Percentiles rank a stretch among this genome's conserved stretches.
Conservation (phyloP, 2,888 invertebrate genomes). For the Drosophila vallismaia region DNA sequence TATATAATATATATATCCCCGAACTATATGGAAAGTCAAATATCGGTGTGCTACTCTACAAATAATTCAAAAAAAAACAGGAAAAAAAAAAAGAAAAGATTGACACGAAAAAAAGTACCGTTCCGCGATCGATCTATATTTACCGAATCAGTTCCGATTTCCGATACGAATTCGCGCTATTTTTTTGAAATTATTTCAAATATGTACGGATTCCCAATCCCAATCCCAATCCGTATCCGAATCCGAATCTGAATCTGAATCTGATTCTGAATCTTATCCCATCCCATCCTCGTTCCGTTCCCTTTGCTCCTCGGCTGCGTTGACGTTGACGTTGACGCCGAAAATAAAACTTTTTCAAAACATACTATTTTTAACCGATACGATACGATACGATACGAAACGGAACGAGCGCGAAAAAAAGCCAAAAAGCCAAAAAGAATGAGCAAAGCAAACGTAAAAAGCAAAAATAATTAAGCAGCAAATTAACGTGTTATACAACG, state of each 20-base stretch:
- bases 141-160: slow-evolving; percentile 42
- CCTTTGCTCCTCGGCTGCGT: slow-evolving; percentile 2
- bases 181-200: slow-evolving; percentile 71
- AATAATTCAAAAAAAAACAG: slow-evolving; percentile 27
- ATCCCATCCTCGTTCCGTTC: slow-evolving; percentile 2
- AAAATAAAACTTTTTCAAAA: slow-evolving; percentile 76
- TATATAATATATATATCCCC: slow-evolving; percentile 26
- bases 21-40: slow-evolving; percentile 34
- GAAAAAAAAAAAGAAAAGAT: slow-evolving; percentile 16
- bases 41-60: slow-evolving; percentile 15
- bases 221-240: slow-evolving; percentile 27
- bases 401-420: slow-evolving; percentile 43
- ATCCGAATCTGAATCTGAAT: not conserved
- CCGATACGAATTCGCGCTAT: slow-evolving; percentile 27
- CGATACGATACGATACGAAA: slow-evolving; percentile 51
- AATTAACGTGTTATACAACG: slow-evolving; percentile 79
- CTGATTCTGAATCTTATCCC: slow-evolving; percentile 2
- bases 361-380: slow-evolving; percentile 74
- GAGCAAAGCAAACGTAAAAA: slow-evolving; percentile 58
- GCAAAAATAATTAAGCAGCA: slow-evolving; percentile 74
- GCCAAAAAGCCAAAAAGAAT: slow-evolving; percentile 50
- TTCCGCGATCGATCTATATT: slow-evolving; percentile 36
- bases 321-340: slow-evolving; percentile 75
- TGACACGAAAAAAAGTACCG: slow-evolving; percentile 3
- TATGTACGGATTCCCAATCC: slow-evolving; percentile 52